Conservation (phyloP, 2,888 invertebrate genomes). For the Physocephala rufipes region DNA sequence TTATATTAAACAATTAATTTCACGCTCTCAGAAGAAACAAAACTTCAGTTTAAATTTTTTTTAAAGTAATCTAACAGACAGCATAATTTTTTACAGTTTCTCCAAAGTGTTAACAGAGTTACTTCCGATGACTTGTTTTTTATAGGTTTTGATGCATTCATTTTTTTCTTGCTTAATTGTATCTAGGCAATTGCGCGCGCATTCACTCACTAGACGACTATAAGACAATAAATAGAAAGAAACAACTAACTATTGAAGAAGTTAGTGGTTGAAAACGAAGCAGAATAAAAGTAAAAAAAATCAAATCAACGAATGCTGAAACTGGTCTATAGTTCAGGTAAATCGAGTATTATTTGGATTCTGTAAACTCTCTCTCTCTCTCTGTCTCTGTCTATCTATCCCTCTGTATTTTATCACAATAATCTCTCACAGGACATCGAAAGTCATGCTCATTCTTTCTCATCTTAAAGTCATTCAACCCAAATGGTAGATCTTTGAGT, state of each 20-base stretch:
- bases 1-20: too few relatives aligned
- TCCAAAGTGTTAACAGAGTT: neutral
- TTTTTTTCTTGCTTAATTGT: neutral
- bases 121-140: too few relatives aligned
- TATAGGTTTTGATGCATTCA: neutral
- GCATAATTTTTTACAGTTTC: neutral
- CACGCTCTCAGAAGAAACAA: neutral
- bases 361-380: neutral
- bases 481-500: neutral
- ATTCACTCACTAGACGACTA: neutral
- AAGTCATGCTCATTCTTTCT: neutral
- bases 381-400: neutral
- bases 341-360: neutral
- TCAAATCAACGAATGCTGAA: neutral
- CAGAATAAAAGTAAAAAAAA: too few relatives aligned
- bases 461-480: too few relatives aligned
- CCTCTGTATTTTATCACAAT: neutral
- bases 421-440: neutral
- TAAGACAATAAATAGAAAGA: too few relatives aligned
- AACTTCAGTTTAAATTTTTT: neutral
- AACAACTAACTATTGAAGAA: neutral
- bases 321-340: neutral
- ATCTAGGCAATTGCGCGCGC: conserved; percentile 20
- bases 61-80: neutral
- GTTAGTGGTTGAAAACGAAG: neutral